Evolutionary conservation across 2,797 vertebrate genomes (phyloP).

Genomic region (Hypotaenidia okinawae): DNA sequence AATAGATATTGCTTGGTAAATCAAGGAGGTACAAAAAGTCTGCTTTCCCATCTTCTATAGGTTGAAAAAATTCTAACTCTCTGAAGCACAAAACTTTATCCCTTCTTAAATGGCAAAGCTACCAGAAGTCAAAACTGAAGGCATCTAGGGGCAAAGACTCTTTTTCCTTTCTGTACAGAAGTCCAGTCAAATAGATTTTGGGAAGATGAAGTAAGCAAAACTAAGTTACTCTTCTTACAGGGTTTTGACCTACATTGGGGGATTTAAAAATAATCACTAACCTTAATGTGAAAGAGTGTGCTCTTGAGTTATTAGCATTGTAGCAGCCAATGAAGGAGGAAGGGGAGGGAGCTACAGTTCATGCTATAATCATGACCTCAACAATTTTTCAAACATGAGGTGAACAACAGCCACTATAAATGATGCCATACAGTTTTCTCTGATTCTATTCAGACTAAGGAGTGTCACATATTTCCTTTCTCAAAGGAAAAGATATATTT

Average conservation of each 20-base stretch:
- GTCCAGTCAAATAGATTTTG: background rate
- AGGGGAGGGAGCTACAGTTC: background rate
- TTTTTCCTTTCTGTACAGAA: background rate
- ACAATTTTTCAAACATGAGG: background rate
- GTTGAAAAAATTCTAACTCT: background rate
- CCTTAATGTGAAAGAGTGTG: background rate
- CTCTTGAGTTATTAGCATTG: background rate
- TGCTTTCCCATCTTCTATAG: background rate
- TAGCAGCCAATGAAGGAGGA: background rate
- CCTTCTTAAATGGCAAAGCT: background rate
- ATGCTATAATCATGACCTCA: background rate
- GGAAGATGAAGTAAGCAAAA: background rate
- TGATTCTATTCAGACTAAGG: background rate
- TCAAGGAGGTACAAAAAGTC: background rate
- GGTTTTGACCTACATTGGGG: background rate
- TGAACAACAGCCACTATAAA: background rate
- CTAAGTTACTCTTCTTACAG: accelerated
- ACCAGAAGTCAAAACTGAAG: background rate
- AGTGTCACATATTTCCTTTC: background rate
- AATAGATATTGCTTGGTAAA: background rate
- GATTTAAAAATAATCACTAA: background rate
- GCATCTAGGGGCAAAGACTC: background rate
- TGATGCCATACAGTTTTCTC: background rate
- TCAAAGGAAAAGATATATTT: background rate
- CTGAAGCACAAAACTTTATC: background rate